Evolutionary conservation across 2,113 vertebrate species (phyloP), one percentile per base, ranked within the genome.

Genomic region (Taxidea taxus): DNA sequence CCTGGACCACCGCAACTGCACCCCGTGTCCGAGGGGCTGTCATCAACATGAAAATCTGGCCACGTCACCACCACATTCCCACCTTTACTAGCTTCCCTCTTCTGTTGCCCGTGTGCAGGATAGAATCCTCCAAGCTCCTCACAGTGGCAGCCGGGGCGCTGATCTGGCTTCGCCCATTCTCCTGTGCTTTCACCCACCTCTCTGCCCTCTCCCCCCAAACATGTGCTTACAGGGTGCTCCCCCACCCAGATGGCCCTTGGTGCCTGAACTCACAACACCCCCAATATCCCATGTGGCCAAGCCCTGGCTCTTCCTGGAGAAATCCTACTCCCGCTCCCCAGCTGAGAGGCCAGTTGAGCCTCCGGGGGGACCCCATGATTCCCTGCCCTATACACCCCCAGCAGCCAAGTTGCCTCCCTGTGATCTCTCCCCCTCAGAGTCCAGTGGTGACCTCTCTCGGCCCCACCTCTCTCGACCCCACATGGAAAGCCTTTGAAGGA

Each of bases 111-210:
- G 1, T 4, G 31, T 12, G 11, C 1, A 58, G 91, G 34, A 4
- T 21, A 31, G 84, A 51, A 6, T 56, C 31, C 72, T 42, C 23
- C 4, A 1, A 29, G 44, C 31, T 54, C n/a, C 7, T 66, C 37
- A 0, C 1, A 2, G 42, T 7, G 23, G 34, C 49, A 10, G 20
- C 86, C 0, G 1, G 37, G 1, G 21, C 10, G 44, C 72, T 9
- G 44, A 42, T 16, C 72, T 62, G 64, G 8, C 85, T n/a, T 42
- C 12, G 21, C 83, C 51, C 2, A 0, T 70, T 78, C 91, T 80
- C 21, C 23, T 4, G 14, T 18, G 70, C 37, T 80, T 1, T 23
- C 51, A 16, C 20, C 21, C 31, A 3, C 42, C 34, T 60, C 70
- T 68, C 54, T 25, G 21, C 29, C 13, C 56, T 66, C 6, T 25